Evolutionary conservation across 1,140 invertebrate species (phyloP).

Genomic region (Drosophila funebris): DNA sequence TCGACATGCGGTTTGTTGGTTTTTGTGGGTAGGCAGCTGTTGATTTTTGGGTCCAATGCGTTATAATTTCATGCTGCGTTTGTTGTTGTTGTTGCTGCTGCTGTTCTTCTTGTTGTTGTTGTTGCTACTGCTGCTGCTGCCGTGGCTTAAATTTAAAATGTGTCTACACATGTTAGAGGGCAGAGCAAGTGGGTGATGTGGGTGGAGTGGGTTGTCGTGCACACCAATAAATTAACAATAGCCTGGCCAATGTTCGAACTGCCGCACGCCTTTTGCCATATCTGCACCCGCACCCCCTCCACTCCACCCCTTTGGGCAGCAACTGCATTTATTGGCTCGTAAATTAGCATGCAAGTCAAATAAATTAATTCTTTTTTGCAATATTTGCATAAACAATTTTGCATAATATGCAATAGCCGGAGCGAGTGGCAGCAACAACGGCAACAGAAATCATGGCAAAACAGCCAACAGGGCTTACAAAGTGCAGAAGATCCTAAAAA

Average conservation of each 20-base stretch:
- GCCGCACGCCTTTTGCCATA: neutral
- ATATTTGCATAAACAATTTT: constrained; percentile 82
- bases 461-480: constrained; percentile 54
- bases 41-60: constrained; percentile 77
- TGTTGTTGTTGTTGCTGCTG: constrained; percentile 7
- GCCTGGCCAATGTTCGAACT: constrained; percentile 46
- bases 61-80: constrained; percentile 70
- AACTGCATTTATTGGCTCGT: constrained; percentile 75
- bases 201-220: constrained; percentile 7
- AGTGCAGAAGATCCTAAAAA: constrained; percentile 45
- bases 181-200: constrained; percentile 1
- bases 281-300: neutral
- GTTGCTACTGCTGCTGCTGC: constrained; percentile 20
- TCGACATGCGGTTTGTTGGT: constrained; percentile 75
- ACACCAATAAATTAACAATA: constrained; percentile 77
- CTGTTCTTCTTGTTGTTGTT: constrained; percentile 6
- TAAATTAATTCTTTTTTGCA: constrained; percentile 82
- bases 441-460: constrained; percentile 37
- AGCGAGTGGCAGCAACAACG: constrained; percentile 29
- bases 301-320: constrained; percentile 12
- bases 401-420: constrained; percentile 77
- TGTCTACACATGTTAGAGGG: constrained; percentile 56
- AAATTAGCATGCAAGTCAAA: constrained; percentile 81
- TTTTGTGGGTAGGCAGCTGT: constrained; percentile 75
- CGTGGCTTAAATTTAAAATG: constrained; percentile 74